Base-by-base conservation (phyloP, 30 jellyfish, hydroid and myxozoan species). In the Aurelia aurita region DNA sequence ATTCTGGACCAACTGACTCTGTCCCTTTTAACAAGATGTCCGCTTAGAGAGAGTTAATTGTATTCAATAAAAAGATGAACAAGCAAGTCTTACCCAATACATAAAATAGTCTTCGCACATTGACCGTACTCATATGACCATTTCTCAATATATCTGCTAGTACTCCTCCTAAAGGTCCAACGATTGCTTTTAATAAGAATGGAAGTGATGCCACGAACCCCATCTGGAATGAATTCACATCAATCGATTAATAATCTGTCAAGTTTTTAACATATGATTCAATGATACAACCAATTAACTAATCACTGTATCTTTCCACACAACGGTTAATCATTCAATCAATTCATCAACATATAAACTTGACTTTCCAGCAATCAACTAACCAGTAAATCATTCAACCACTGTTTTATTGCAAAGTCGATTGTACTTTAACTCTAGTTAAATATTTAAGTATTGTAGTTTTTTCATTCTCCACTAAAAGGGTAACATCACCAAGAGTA, bases 151-250 rank as follows among this genome's bases (percentile, higher is more conserved):
- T 58, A 47, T 94, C 99, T 19, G 97, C 97, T 18, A 82, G 21
- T 28, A 94, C 94, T 14, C 99, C 99, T 1, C 97, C 99, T 2
- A 94, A 45, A 14, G 99, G 99, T 5, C 99, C 99, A 58, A 94
- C 97, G 21, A 94, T 83, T 1, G 99, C 99, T 94, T 88, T 94
- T 89, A 94, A 58, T 34, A 94, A 71, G 78, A 94, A 94, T 9
- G 99, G 99, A 2, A 94, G 87, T 21, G 99, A 94, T 21, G 99
- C 99, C 12, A 94, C 78, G 85, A 94, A 94, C n/a, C 99, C 99
- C 99, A 94, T 94, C 99, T 94, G 81, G 5, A 77, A 67, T 6
- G 7, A 4, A 15, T 6, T 39, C 51, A 39, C 7, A 8, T 39
- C 51, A 39, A 39, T 39, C 51, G 2, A 9, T 39, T 39, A 3